Base-by-base conservation (phyloP, 2,113 vertebrate genomes). In the Neopipo cinnamomea region DNA sequence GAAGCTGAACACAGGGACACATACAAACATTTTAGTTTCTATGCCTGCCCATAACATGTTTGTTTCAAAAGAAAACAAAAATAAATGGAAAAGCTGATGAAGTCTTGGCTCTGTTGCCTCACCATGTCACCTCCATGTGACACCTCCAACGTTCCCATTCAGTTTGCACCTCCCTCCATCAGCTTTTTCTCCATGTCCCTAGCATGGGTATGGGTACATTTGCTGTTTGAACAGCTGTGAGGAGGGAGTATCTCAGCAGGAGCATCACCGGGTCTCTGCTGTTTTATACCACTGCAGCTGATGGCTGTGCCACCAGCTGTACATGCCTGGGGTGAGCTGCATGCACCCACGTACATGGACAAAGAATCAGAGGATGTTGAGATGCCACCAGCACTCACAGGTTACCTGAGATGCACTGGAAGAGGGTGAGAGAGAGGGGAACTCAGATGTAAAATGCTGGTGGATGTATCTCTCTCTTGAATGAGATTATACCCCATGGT, bases 301-400 rank as follows among this genome's bases (percentile, higher is more conserved):
- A 6, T 0, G 1, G 49, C 50, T 2, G 0, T 35, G 58, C n/a
- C 53, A 53, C 53, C 63, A 70, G n/a, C 44, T 0, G 0, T 39
- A 11, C 19, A 3, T 1, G 2, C 13, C 16, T 11, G 2, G 55
- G 28, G 24, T 1, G 37, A 82, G 70, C 49, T 39, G 20, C 11
- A 1, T 5, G 14, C 39, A 28, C 49, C n/a, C 53, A 11, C 11
- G 0, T 1, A 16, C 33, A 6, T 0, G 0, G 5, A 9, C 62
- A 28, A 28, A 33, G 41, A 42, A 67, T 37, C 3, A 25, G 28
- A 52, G 58, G 1, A 2, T 7, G 35, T 8, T 31, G 41, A 24
- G 56, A 14, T 53, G 58, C 12, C 41, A 41, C 30, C 68, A 65
- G 58, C 6, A 1, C 35, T n/a, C 49, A n/a, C 24, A 18, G 33